Evolutionary conservation across 2,113 vertebrate genomes (phyloP), one percentile per base, ranked within the genome.

Genomic region (Phyllopteryx taeniolatus): DNA sequence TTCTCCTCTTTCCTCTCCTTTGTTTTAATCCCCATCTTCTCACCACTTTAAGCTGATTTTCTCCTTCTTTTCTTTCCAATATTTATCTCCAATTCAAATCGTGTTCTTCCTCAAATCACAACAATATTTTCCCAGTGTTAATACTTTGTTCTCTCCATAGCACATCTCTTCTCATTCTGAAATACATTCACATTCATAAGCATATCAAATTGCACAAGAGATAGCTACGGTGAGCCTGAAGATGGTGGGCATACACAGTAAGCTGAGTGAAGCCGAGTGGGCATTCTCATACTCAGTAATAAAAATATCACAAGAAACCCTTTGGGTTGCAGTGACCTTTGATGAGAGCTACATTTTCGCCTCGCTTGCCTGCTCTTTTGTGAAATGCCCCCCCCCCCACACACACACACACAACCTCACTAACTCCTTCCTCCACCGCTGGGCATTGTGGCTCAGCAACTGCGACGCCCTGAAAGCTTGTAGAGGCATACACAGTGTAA

Each of bases 261-360:
- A 78, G 83, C 77, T 71, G 76, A 80, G 65, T n/a, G 73, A 56
- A 70, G 72, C 67, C 4, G 51, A 79, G 79, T 20, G 39, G 74
- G 61, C 49, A 66, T 73, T 87, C 79, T 70, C 79, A 70, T 88
- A 39, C 80, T 83, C 78, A 71, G 81, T 92, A 90, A 90, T 91
- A 88, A 87, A 92, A 92, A 89, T 91, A 93, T 91, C 89, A 92
- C 83, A 91, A 86, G 75, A 79, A 85, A 88, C 86, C 88, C 87
- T 1, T 81, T 90, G 91, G 90, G 90, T 87, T 86, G 85, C 51
- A 68, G 70, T 92, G 91, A 92, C 93, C 91, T 93, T 92, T 92
- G 78, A 71, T 84, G 82, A 83, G 84, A n/a, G 74, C 76, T 79
- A 77, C 87, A 67, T 89, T 91, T 90, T 90, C 51, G 67, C 85